These are phyloP conservation scores for Trematomus loennbergii DNA, from an alignment of 2,113 vertebrate genomes.

Conservation along the genomic window DNA sequence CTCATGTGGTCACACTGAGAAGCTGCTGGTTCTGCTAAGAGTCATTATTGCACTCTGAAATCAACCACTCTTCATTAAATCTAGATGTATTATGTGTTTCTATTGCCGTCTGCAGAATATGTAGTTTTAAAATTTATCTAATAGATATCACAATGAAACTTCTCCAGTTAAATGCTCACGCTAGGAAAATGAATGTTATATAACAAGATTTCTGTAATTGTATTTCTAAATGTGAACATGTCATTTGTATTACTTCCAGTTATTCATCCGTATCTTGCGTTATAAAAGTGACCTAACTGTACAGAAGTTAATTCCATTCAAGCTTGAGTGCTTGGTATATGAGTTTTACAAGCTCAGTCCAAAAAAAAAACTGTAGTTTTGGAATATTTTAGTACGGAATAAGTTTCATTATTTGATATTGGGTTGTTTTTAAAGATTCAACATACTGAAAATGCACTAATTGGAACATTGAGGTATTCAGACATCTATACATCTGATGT, in stretches of 20 bases:
- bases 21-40: constrained; percentile 5
- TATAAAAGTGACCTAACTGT: too few species aligned
- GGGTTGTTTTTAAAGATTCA: background rate
- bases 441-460: background rate
- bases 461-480: background rate
- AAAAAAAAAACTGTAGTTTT: background rate
- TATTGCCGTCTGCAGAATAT: background rate
- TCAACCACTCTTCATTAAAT: background rate
- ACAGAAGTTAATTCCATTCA: background rate
- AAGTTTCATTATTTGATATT: background rate
- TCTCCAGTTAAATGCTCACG: too few species aligned
- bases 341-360: background rate
- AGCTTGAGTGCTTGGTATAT: background rate
- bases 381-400: background rate
- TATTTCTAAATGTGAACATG: too few species aligned
- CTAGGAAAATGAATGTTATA: too few species aligned
- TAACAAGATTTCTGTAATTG: too few species aligned
- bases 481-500: background rate
- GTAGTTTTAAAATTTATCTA: too few species aligned
- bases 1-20: constrained; percentile 59
- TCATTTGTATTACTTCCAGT: too few species aligned
- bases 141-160: too few species aligned
- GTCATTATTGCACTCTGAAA: background rate
- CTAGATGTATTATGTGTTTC: background rate
- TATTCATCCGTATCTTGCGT: too few species aligned